phyloP scores from a whole-genome alignment of 2,888 invertebrate species.

The Schizotus pectinicornis region DNA sequence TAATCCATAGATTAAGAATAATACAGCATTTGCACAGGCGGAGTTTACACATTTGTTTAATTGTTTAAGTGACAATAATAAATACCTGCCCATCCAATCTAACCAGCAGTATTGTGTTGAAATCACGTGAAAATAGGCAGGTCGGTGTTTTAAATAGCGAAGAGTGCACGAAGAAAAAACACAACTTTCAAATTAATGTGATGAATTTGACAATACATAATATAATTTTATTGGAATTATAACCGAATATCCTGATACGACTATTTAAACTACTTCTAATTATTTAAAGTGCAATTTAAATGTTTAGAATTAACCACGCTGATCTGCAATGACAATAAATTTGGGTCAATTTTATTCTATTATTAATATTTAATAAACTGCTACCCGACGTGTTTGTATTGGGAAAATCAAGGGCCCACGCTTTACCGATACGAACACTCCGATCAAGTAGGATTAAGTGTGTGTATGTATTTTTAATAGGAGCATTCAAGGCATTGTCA shows the following conservation, averaged over 20 bases:
- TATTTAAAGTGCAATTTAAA: conserved; percentile 38
- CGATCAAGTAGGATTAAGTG: conserved; percentile 15
- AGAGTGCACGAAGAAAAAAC: too few relatives aligned
- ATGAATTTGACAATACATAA: conserved; percentile 36
- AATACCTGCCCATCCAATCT: too few relatives aligned
- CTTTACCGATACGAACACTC: conserved; percentile 48
- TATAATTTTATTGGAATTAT: conserved; percentile 21
- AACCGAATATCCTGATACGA: conserved; percentile 27
- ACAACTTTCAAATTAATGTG: conserved; percentile 21
- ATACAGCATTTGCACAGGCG: conserved; percentile 28
- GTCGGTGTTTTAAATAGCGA: too few relatives aligned
- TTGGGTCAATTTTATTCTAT: conserved; percentile 42
- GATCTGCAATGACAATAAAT: conserved; percentile 46
- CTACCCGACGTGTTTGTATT: conserved; percentile 45
- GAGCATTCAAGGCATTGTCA: conserved; percentile 22
- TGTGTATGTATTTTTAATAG: conserved; percentile 33
- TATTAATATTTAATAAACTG: conserved; percentile 19
- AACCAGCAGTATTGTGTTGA: too few relatives aligned
- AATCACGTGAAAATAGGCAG: too few relatives aligned
- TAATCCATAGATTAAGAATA: conserved; percentile 31
- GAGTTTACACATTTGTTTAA: conserved; percentile 26
- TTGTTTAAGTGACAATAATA: too few relatives aligned
- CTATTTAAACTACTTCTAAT: conserved; percentile 27
- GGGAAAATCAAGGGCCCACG: conserved; percentile 52
- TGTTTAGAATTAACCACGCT: conserved; percentile 33